Evolutionary conservation across 2,888 invertebrate genomes (phyloP).

Genomic region (Cremastinae sp.): DNA sequence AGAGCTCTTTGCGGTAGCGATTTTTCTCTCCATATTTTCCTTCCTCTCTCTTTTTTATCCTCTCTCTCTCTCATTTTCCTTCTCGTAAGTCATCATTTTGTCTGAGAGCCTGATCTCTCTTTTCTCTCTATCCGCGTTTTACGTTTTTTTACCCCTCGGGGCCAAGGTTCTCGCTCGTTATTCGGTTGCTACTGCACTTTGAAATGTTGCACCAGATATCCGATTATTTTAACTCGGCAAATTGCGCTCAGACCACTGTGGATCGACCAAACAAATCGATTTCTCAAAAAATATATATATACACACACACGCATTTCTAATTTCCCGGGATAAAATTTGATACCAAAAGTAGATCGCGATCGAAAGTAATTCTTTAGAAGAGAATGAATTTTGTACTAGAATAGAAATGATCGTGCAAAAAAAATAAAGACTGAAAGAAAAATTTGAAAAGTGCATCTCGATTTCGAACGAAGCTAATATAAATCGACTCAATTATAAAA

Average conservation of each 20-base stretch:
- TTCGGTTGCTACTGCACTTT: conserved; percentile 41
- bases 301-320: too few relatives aligned
- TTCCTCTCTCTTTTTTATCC: conserved; percentile 1
- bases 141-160: background rate
- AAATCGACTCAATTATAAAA: too few relatives aligned
- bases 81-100: conserved; percentile 11
- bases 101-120: conserved; percentile 28
- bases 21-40: conserved; percentile 18
- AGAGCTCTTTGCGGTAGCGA: conserved; percentile 12
- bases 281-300: background rate
- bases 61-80: background rate
- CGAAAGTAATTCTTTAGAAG: too few relatives aligned
- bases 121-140: conserved; percentile 6
- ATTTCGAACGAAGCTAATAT: too few relatives aligned
- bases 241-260: conserved; percentile 14
- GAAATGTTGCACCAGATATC: conserved; percentile 45
- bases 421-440: too few relatives aligned
- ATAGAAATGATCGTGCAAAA: too few relatives aligned
- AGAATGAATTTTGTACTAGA: too few relatives aligned
- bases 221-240: conserved; percentile 2
- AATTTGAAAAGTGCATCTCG: too few relatives aligned
- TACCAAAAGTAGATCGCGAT: too few relatives aligned
- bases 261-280: too few relatives aligned
- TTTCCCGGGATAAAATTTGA: too few relatives aligned
- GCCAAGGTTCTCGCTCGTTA: conserved; percentile 21